Evolutionary conservation across 2,888 invertebrate species (phyloP).

Genomic region (Lepidonotus clava): DNA sequence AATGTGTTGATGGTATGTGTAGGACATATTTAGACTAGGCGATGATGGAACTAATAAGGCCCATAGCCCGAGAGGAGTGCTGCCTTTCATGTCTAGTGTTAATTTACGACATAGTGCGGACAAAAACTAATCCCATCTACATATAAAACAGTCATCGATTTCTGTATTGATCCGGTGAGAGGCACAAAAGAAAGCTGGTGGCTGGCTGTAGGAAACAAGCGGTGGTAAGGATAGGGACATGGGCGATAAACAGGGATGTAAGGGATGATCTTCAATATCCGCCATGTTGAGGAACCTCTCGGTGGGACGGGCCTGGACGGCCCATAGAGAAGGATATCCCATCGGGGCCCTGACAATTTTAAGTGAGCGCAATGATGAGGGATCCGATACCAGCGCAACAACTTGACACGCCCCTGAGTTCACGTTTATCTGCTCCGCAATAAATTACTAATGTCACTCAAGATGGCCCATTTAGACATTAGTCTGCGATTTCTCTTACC

Average conservation of each 20-base stretch:
- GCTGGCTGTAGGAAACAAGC: background rate
- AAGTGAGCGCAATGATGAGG: too few relatives aligned
- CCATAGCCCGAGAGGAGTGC: background rate
- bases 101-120: slow-evolving; percentile 12
- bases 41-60: slow-evolving; percentile 31
- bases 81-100: slow-evolving; percentile 15
- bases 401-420: too few relatives aligned
- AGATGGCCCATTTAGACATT: too few relatives aligned
- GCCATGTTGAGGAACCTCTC: background rate
- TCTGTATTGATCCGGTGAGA: background rate
- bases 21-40: slow-evolving; percentile 13
- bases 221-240: background rate
- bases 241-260: slow-evolving; percentile 5
- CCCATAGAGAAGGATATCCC: too few relatives aligned
- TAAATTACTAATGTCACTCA: too few relatives aligned
- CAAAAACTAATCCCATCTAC: slow-evolving; percentile 31
- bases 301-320: too few relatives aligned
- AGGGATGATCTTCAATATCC: background rate
- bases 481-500: too few relatives aligned
- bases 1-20: slow-evolving; percentile 19
- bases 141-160: slow-evolving; percentile 28
- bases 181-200: slow-evolving; percentile 11
- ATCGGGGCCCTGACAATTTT: too few relatives aligned
- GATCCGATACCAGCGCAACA: too few relatives aligned
- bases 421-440: too few relatives aligned